Percentiles rank a stretch among this genome's conserved stretches.
Evolutionary conservation across 2,888 invertebrate species (phyloP).

Genomic region (Drosophila acutilabella): DNA sequence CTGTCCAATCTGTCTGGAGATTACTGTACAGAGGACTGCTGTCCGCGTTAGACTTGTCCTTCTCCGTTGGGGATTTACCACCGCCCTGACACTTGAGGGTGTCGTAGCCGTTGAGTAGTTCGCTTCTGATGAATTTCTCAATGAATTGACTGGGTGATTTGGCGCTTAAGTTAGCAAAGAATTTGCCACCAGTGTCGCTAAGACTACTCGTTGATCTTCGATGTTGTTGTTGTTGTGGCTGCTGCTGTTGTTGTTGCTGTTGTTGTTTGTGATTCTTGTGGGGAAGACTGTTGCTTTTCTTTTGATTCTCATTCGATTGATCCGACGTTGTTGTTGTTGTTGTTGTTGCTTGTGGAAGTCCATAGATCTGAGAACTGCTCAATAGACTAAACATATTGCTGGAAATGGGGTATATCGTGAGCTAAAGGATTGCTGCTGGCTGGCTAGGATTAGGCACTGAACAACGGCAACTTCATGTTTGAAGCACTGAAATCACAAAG

Average conservation of each 20-base stretch:
- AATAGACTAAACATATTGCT: constrained; percentile 83
- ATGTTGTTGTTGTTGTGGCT: constrained; percentile 30
- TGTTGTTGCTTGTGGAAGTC: constrained; percentile 73
- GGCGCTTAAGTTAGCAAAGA: constrained; percentile 72
- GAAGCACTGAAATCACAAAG: constrained; percentile 41
- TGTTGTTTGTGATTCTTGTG: constrained; percentile 46
- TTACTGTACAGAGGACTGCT: constrained; percentile 56
- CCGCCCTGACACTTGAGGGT: constrained; percentile 70
- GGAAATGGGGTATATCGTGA: background rate
- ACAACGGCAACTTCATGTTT: constrained; percentile 49
- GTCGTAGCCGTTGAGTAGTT: constrained; percentile 81
- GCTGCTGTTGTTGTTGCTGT: constrained; percentile 15
- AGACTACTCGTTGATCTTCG: constrained; percentile 63
- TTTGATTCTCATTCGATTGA: constrained; percentile 42
- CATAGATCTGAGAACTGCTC: constrained; percentile 83
- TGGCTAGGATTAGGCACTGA: constrained; percentile 35
- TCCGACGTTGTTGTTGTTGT: constrained; percentile 35
- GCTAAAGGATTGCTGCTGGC: constrained; percentile 35
- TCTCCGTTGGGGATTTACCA: constrained; percentile 29
- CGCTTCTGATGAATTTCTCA: constrained; percentile 82
- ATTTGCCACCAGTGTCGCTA: constrained; percentile 64
- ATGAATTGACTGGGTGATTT: constrained; percentile 82
- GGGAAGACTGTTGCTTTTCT: constrained; percentile 70
- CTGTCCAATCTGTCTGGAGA: constrained; percentile 65
- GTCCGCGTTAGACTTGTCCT: constrained; percentile 37